Evolutionary conservation across 2,113 vertebrate genomes (phyloP).

Genomic region (Henicopernis longicauda): DNA sequence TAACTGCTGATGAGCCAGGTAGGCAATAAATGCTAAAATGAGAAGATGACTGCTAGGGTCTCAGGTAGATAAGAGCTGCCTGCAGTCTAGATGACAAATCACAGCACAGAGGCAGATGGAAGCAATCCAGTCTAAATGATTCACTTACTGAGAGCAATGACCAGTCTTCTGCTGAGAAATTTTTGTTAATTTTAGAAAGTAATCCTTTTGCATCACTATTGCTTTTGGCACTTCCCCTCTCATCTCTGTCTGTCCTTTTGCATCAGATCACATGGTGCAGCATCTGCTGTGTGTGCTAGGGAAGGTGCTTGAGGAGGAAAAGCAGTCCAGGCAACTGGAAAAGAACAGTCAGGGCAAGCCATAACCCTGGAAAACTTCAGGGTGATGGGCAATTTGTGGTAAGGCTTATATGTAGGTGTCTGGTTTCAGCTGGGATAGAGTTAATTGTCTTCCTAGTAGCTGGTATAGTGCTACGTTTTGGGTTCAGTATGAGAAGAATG

Average conservation of each 20-base stretch:
- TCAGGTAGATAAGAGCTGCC: neutral
- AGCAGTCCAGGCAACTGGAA: neutral
- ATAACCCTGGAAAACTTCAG: neutral
- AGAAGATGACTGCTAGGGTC: neutral
- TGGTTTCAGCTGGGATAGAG: too few relatives aligned
- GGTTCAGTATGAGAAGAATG: too few relatives aligned
- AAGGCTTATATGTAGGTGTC: neutral
- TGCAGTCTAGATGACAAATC: neutral
- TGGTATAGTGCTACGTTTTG: too few relatives aligned
- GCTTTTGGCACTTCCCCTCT: neutral
- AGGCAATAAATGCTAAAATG: neutral
- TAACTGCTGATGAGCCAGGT: neutral
- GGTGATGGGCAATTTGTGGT: accelerated
- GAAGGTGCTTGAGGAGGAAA: neutral
- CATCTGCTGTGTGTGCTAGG: neutral
- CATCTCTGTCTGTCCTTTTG: neutral
- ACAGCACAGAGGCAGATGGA: neutral
- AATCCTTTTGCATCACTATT: neutral
- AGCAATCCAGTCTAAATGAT: neutral
- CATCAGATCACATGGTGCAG: neutral
- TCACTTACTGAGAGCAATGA: neutral
- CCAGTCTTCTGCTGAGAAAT: neutral
- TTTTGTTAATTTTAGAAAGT: neutral
- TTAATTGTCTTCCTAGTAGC: too few relatives aligned
- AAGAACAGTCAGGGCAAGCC: neutral